Base-by-base conservation (phyloP, 2,113 vertebrate species). In the Litocranius walleri region DNA sequence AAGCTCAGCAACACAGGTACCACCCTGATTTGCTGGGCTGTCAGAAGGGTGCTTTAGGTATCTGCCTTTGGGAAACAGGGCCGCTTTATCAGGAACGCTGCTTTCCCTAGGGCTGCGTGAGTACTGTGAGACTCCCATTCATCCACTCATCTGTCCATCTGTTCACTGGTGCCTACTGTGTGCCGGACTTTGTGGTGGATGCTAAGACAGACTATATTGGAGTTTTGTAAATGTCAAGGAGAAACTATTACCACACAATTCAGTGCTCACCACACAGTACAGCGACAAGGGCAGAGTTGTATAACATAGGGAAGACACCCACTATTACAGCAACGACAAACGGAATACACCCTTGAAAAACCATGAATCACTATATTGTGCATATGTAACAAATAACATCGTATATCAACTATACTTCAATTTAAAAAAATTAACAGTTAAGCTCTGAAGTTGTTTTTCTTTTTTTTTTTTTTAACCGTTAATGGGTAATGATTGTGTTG, bases 351-450 rank as follows among this genome's bases (percentile, higher is more conserved):
- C 50, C 48, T 81, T 54, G 50, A 54, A 54, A 82, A 54, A 8
- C 2, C 1, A 19, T 14, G 19, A 36, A 5, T 82, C 80, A 36
- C 50, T 36, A 8, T 25, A 54, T 1, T 54, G 80, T 21, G 1
- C 19, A 4, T 13, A 33, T 36, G 21, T 54, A 82, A n/a, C 50
- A 48, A 29, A n/a, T 36, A 54, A n/a, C 19, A 25, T 0, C 54
- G 50, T 8, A 3, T 54, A 23, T 36, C 33, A 82, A 25, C 33
- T 25, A 54, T 8, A 54, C 33, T 54, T 82, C 50, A 82, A 25
- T 36, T n/a, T 4, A 7, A 82, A 81, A 45, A 86, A 98, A 94
- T 94, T 95, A 21, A 13, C 64, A 83, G 86, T 57, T 86, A 77
- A 78, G 48, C 27, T 61, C 64, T 97, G 61, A 95, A 85, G 71